Conservation (phyloP, 1,140 invertebrate genomes). For the Zaprionus africanus region DNA sequence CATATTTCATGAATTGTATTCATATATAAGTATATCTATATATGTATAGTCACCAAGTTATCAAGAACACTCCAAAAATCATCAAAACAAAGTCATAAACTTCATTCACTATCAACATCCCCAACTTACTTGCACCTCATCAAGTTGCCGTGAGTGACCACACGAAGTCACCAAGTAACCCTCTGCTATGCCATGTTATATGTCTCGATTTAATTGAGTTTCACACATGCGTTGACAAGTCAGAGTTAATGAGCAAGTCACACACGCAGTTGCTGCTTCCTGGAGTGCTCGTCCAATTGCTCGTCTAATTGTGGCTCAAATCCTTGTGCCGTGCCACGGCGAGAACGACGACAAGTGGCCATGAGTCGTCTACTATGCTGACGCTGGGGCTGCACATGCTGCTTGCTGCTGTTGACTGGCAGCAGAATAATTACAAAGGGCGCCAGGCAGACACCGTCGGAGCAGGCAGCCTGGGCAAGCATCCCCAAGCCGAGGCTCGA, state of each 20-base stretch:
- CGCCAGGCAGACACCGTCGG: slow-evolving; percentile 23
- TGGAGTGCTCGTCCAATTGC: slow-evolving; percentile 40
- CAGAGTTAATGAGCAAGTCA: slow-evolving; percentile 20
- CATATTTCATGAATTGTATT: too few species aligned
- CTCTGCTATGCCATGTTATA: background rate
- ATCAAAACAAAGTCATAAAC: background rate
- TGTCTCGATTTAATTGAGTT: background rate
- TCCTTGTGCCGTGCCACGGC: slow-evolving; percentile 18
- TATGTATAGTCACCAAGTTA: too few species aligned
- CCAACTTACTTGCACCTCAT: background rate
- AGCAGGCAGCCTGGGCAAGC: background rate
- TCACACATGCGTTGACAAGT: slow-evolving; percentile 6
- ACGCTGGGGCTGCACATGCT: slow-evolving; percentile 17
- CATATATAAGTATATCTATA: too few species aligned
- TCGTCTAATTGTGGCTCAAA: slow-evolving; percentile 36
- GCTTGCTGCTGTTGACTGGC: slow-evolving; percentile 7
- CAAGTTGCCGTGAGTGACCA: background rate
- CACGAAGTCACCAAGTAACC: background rate
- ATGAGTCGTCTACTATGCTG: slow-evolving; percentile 2
- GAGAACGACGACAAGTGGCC: slow-evolving; percentile 1
- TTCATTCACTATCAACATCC: background rate
- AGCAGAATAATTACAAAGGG: slow-evolving; percentile 46
- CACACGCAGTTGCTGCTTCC: slow-evolving; percentile 33
- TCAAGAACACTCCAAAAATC: background rate
- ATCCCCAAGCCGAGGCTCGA: background rate